Evolutionary conservation across 2,888 invertebrate genomes (phyloP).

Genomic region (Xanthia icteritia): DNA sequence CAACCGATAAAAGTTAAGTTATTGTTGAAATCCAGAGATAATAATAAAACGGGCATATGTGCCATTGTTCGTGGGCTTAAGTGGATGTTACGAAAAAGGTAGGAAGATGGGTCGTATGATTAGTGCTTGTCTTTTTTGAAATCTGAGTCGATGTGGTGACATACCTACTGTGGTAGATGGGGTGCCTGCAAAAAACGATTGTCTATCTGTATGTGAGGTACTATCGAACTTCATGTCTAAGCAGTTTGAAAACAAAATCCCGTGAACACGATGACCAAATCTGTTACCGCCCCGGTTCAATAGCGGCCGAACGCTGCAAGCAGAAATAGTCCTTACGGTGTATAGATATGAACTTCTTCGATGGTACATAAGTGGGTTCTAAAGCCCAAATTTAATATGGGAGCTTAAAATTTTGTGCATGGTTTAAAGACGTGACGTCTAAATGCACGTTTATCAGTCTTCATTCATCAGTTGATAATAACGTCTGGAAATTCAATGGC

Average conservation of each 20-base stretch:
- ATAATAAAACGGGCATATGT: slow-evolving; percentile 50
- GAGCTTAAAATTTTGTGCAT: not conserved
- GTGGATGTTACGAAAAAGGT: slow-evolving; percentile 46
- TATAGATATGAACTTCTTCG: too few species aligned
- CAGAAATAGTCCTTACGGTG: too few species aligned
- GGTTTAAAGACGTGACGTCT: not conserved
- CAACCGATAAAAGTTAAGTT: slow-evolving; percentile 60
- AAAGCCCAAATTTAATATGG: not conserved
- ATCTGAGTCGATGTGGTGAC: slow-evolving; percentile 10
- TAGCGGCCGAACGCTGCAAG: too few species aligned
- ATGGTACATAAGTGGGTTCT: too few species aligned
- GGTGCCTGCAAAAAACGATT: not conserved
- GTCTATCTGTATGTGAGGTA: not conserved
- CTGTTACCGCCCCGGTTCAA: too few species aligned
- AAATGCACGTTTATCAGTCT: not conserved
- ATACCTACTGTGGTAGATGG: not conserved
- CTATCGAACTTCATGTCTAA: too few species aligned
- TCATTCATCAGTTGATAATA: not conserved
- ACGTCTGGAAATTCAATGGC: not conserved
- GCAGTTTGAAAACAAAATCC: too few species aligned
- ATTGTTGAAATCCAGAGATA: slow-evolving; percentile 55
- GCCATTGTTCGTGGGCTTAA: slow-evolving; percentile 61
- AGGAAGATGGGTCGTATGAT: slow-evolving; percentile 47
- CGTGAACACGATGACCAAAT: too few species aligned
- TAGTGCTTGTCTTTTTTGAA: slow-evolving; percentile 15